Evolutionary conservation across 2,888 invertebrate genomes (phyloP).

Genomic region (Leptopilina syphax): DNA sequence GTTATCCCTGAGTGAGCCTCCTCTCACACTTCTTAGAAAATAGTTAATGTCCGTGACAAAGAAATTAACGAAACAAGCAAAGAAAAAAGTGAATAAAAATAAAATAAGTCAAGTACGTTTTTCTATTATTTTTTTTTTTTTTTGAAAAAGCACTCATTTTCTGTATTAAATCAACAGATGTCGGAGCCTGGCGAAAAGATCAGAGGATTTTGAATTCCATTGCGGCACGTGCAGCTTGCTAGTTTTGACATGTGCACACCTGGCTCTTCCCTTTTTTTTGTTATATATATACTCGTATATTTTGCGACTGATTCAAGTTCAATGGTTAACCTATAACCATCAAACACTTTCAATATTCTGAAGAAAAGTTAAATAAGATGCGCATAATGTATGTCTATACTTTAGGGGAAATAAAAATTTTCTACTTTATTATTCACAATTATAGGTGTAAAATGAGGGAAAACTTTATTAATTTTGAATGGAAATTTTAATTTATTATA

Average conservation of each 20-base stretch:
- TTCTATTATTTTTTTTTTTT: too few relatives aligned
- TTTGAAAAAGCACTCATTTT: neutral
- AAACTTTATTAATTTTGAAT: too few relatives aligned
- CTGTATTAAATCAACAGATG: constrained; percentile 13
- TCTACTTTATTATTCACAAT: too few relatives aligned
- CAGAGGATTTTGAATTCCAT: constrained; percentile 46
- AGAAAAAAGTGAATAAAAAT: too few relatives aligned
- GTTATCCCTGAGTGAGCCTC: neutral
- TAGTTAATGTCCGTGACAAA: constrained; percentile 12
- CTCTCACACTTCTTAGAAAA: constrained; percentile 13
- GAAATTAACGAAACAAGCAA: neutral
- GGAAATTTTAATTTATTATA: too few relatives aligned
- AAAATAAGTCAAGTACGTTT: constrained; percentile 28
- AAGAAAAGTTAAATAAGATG: neutral
- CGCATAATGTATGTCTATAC: too few relatives aligned
- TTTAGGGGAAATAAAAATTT: too few relatives aligned
- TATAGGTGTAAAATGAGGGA: too few relatives aligned
- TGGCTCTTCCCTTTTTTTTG: constrained; percentile 48
- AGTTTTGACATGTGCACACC: constrained; percentile 51
- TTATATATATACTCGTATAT: constrained; percentile 29
- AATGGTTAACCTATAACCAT: constrained; percentile 13
- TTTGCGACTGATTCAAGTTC: neutral
- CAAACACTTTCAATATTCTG: constrained; percentile 1
- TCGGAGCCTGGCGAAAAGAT: constrained; percentile 27
- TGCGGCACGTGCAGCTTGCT: constrained; percentile 61